Percentiles rank a stretch among this genome's conserved stretches.
Evolutionary conservation across 2,797 vertebrate species (phyloP).

Genomic region (Acrossocheilus fasciatus): DNA sequence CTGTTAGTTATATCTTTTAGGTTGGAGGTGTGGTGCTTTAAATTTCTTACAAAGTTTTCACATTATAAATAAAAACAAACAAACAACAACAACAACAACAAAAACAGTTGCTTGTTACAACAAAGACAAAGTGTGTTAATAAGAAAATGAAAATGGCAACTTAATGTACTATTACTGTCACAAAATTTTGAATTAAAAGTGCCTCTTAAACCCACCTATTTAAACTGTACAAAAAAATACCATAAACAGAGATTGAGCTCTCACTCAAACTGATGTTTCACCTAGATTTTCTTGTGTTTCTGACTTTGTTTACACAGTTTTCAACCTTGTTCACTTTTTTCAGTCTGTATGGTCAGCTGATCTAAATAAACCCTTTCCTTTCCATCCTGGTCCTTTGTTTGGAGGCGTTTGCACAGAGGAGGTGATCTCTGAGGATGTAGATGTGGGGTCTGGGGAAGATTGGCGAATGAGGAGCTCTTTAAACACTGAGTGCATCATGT

Average conservation of each 20-base stretch:
- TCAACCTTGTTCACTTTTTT: constrained; percentile 47
- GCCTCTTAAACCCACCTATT: not conserved
- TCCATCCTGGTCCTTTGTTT: constrained; percentile 67
- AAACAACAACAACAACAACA: not conserved
- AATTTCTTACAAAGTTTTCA: not conserved
- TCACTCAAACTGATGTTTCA: not conserved
- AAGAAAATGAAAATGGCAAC: not conserved
- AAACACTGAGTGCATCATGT: constrained; percentile 87
- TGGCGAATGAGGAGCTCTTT: constrained; percentile 82
- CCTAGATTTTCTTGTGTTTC: constrained; percentile 43
- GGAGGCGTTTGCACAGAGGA: constrained; percentile 56
- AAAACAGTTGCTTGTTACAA: constrained; percentile 5
- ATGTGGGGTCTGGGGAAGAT: constrained; percentile 50
- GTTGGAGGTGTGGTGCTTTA: not conserved
- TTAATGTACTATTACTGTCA: not conserved
- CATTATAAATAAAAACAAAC: not conserved
- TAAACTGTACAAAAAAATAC: not conserved
- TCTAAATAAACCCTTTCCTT: constrained; percentile 67
- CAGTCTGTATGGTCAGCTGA: constrained; percentile 64
- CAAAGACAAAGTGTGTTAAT: not conserved
- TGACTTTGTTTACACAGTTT: not conserved
- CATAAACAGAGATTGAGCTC: not conserved
- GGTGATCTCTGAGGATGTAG: constrained; percentile 26
- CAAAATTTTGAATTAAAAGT: not conserved
- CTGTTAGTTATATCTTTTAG: not conserved